These are phyloP conservation scores for Telmatochromis sp. DNA, from an alignment of 2,113 vertebrate genomes.

Conservation along the genomic window DNA sequence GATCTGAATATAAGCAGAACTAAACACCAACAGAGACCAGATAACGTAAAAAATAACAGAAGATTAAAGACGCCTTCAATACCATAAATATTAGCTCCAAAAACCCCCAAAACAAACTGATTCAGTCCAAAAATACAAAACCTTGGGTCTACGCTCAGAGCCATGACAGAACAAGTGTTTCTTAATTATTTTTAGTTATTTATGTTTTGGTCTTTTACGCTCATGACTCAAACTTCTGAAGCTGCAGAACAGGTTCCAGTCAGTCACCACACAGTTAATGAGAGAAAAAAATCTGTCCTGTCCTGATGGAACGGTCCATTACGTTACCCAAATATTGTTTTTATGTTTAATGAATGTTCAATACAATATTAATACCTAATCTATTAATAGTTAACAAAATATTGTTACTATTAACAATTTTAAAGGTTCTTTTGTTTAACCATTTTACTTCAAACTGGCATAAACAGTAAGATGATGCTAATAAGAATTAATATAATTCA, in stretches of 20 bases:
- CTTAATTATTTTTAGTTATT: neutral
- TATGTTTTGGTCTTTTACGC: neutral
- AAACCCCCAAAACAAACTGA: rapidly evolving
- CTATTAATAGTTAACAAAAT: neutral
- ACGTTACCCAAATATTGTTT: neutral
- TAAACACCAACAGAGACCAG: neutral
- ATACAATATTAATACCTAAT: neutral
- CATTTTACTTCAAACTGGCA: neutral
- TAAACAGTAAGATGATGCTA: neutral
- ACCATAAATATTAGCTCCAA: neutral
- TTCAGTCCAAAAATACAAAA: neutral
- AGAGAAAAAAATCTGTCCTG: neutral
- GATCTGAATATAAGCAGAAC: neutral
- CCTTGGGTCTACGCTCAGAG: neutral
- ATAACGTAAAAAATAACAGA: neutral
- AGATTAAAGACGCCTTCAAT: neutral
- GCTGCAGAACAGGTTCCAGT: neutral
- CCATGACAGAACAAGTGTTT: neutral
- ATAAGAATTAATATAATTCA: neutral
- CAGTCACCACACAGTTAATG: neutral
- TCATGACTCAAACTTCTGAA: neutral
- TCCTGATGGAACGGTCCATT: neutral
- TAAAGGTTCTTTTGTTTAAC: neutral
- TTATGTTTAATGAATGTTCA: neutral
- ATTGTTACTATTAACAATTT: neutral